Evolutionary conservation across 2,888 invertebrate genomes (phyloP).

Genomic region (Heteropelma amictum): DNA sequence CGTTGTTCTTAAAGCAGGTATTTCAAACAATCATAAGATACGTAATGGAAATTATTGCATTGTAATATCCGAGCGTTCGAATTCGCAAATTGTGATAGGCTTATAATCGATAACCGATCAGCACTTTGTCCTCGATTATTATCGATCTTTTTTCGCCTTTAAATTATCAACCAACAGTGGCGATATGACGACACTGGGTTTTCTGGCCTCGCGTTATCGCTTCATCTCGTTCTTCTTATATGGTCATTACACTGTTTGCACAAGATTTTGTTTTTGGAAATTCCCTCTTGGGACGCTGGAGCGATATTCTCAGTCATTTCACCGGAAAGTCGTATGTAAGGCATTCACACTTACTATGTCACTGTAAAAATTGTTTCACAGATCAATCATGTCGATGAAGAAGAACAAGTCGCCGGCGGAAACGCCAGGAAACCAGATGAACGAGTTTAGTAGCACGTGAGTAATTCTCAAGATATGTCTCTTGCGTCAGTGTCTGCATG

Average conservation of each 20-base stretch:
- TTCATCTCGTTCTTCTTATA: not conserved
- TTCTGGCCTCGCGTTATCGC: not conserved
- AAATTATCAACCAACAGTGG: conserved; percentile 4
- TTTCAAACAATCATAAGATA: not conserved
- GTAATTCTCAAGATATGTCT: conserved; percentile 44
- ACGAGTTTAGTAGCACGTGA: conserved; percentile 74
- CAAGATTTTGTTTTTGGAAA: conserved; percentile 6
- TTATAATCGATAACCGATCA: conserved; percentile 17
- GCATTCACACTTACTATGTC: not conserved
- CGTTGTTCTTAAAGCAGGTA: not conserved
- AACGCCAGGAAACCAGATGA: conserved; percentile 65
- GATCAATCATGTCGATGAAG: conserved; percentile 60
- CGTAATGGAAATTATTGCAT: not conserved
- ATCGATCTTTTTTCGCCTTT: not conserved
- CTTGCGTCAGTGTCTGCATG: not conserved
- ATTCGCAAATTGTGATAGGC: not conserved
- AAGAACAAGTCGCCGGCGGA: conserved; percentile 58
- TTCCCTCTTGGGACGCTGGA: too few species aligned
- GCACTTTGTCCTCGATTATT: conserved; percentile 16
- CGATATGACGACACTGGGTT: conserved; percentile 8
- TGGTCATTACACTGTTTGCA: not conserved
- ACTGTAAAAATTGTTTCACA: conserved; percentile 38
- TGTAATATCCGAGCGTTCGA: not conserved
- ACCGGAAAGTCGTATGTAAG: not conserved
- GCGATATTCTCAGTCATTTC: too few species aligned